Evolutionary conservation across 2,888 invertebrate genomes (phyloP).

Genomic region (Nebria salina): DNA sequence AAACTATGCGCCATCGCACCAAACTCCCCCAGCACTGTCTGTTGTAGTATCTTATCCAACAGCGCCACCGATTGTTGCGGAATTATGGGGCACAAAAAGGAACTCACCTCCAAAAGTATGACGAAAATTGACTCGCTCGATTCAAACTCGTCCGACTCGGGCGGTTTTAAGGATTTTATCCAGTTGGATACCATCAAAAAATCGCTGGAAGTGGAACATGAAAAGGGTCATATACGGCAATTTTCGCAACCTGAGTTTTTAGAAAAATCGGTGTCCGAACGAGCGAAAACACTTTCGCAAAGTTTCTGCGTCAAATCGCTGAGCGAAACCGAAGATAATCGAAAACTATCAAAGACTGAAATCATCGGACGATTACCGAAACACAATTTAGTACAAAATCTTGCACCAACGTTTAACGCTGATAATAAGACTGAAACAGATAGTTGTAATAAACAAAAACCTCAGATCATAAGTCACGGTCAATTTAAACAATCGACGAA

Average conservation of each 20-base stretch:
- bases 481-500: constrained; percentile 63
- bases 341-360: constrained; percentile 37
- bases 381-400: constrained; percentile 39
- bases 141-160: constrained; percentile 63
- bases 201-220: constrained; percentile 48
- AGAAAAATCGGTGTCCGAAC: constrained; percentile 51
- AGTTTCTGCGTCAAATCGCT: constrained; percentile 35
- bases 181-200: constrained; percentile 56
- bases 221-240: constrained; percentile 56
- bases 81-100: constrained; percentile 60
- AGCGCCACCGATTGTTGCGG: constrained; percentile 63
- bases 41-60: constrained; percentile 62
- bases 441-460: constrained; percentile 50
- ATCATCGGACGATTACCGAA: constrained; percentile 34
- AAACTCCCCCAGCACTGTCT: constrained; percentile 62
- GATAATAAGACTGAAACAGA: constrained; percentile 49
- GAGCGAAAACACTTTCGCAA: constrained; percentile 51
- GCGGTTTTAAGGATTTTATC: constrained; percentile 63
- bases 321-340: constrained; percentile 26
- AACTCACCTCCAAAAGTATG: constrained; percentile 56
- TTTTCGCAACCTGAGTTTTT: constrained; percentile 59
- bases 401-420: constrained; percentile 46
- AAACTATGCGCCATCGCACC: constrained; percentile 57
- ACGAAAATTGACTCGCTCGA: constrained; percentile 61
- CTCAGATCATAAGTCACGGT: constrained; percentile 56